A percentile compares a stretch with the other conserved stretches of the same genome.
Evolutionary conservation across 64 coral and sea anemone species (phyloP).

Genomic region (Pachyseris speciosa): DNA sequence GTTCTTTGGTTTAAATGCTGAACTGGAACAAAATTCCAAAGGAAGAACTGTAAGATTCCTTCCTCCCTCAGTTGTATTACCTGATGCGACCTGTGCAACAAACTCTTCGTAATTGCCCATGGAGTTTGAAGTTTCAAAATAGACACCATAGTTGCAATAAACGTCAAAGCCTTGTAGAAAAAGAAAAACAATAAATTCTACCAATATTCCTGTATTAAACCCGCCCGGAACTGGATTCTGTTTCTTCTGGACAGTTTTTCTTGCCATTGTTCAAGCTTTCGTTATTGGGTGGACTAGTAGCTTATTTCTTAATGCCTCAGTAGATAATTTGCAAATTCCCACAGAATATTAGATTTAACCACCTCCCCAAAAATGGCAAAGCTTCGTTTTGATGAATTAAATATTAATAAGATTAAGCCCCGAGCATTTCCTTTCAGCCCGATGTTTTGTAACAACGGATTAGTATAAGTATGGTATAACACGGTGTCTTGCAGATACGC

Average conservation of each 20-base stretch:
- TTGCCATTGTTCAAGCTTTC: constrained; percentile 48
- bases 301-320: not conserved
- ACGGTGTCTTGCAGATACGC: no score
- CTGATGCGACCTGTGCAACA: not conserved
- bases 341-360: not conserved
- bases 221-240: constrained; percentile 74
- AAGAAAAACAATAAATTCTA: constrained; percentile 88
- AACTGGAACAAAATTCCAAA: constrained; percentile 58
- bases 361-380: not conserved
- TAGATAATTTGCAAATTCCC: not conserved
- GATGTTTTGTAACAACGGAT: constrained; percentile 9
- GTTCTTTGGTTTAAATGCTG: constrained; percentile 66
- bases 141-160: constrained; percentile 61
- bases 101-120: constrained; percentile 25
- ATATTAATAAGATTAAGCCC: constrained; percentile 13
- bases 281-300: not conserved
- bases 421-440: not conserved
- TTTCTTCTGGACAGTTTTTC: constrained; percentile 65
- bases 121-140: constrained; percentile 54
- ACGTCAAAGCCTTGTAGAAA: constrained; percentile 89
- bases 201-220: constrained; percentile 82
- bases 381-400: constrained; percentile 30
- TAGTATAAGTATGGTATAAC: not conserved
- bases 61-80: not conserved
- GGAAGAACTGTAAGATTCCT: constrained; percentile 20